Conservation (phyloP, 2,888 invertebrate species). For the Agonopterix alstromeriana region DNA sequence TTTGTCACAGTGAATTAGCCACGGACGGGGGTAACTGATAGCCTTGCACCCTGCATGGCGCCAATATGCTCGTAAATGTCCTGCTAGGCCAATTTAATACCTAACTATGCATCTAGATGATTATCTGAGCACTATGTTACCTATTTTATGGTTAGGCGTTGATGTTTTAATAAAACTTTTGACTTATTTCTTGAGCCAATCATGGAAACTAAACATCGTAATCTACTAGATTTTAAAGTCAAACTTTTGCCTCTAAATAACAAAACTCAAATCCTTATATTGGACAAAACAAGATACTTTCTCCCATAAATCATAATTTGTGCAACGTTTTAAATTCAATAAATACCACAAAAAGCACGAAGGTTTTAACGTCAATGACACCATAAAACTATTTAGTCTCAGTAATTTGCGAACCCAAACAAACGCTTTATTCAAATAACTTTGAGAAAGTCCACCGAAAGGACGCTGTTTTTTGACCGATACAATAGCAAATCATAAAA, state of each 20-base stretch:
- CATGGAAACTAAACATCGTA: too few relatives aligned
- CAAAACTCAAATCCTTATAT: too few relatives aligned
- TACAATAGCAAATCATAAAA: slow-evolving; percentile 40
- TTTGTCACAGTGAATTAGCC: slow-evolving; percentile 76
- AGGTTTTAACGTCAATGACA: slow-evolving; percentile 4
- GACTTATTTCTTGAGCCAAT: too few relatives aligned
- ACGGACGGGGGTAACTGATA: slow-evolving; percentile 68
- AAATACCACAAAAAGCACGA: slow-evolving; percentile 6
- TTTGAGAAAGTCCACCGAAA: slow-evolving; percentile 33
- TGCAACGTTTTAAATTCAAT: slow-evolving; percentile 4
- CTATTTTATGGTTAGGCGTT: too few relatives aligned
- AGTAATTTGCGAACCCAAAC: slow-evolving; percentile 30
- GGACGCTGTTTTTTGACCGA: slow-evolving; percentile 22
- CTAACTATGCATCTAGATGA: slow-evolving; percentile 55
- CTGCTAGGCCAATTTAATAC: slow-evolving; percentile 62
- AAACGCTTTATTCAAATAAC: slow-evolving; percentile 23
- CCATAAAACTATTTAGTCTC: slow-evolving; percentile 14
- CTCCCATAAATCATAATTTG: too few relatives aligned
- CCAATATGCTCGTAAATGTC: slow-evolving; percentile 73
- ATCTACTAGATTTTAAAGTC: too few relatives aligned
- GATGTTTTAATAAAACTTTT: too few relatives aligned
- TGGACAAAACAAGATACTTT: too few relatives aligned
- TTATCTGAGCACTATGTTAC: slow-evolving; percentile 27
- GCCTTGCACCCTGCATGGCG: slow-evolving; percentile 68
- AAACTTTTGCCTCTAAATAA: too few relatives aligned